phyloP scores from a whole-genome alignment of 2,113 vertebrate genomes.

The Xiphophorus couchianus region DNA sequence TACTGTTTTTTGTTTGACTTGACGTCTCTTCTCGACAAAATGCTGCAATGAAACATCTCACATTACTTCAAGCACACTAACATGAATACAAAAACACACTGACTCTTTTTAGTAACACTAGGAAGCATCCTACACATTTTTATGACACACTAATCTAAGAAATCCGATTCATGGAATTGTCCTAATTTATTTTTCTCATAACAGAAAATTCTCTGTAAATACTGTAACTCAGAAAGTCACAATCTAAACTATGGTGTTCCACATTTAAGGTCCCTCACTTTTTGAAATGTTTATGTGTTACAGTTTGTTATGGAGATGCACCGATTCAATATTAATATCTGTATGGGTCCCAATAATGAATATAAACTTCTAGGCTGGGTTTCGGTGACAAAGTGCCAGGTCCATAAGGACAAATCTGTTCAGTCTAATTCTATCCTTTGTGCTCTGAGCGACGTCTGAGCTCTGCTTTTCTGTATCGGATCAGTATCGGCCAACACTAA shows the following conservation, averaged over 20 bases:
- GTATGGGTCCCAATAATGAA: too few relatives aligned
- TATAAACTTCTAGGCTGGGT: too few relatives aligned
- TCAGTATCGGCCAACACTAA: too few relatives aligned
- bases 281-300: not conserved
- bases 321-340: too few relatives aligned
- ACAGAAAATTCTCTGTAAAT: not conserved
- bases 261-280: not conserved
- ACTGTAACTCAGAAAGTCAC: not conserved
- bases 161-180: not conserved
- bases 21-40: conserved; percentile 11
- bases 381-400: too few relatives aligned
- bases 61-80: not conserved
- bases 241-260: not conserved
- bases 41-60: conserved; percentile 40
- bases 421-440: too few relatives aligned
- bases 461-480: too few relatives aligned
- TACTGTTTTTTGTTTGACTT: too few relatives aligned
- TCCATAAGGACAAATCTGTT: too few relatives aligned
- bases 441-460: too few relatives aligned
- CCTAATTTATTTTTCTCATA: not conserved
- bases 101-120: not conserved
- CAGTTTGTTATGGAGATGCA: too few relatives aligned
- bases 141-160: not conserved
- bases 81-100: not conserved
- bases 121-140: not conserved